Percentiles rank a stretch among this genome's conserved stretches.
phyloP scores from a whole-genome alignment of 2,113 vertebrate species.

The Ceyx cyanopectus region DNA sequence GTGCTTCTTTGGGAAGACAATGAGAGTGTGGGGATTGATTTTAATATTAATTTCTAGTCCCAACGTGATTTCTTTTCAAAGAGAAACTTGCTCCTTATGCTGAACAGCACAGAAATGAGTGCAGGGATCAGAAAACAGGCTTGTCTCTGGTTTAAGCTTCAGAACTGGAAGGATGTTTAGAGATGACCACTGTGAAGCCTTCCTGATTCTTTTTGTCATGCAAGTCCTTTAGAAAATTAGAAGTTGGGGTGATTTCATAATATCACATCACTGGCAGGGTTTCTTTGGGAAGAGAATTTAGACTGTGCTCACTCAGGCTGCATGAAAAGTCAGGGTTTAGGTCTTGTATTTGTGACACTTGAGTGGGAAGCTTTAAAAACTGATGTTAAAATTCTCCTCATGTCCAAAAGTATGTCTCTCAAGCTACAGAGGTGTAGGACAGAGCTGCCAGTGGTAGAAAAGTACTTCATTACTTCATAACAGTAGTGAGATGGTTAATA shows the following conservation, averaged over 20 bases:
- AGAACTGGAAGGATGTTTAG: constrained; percentile 23
- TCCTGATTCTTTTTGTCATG: background rate
- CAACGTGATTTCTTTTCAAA: background rate
- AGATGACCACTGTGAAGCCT: constrained; percentile 32
- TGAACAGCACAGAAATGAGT: background rate
- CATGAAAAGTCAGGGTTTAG: background rate
- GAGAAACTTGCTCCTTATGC: background rate
- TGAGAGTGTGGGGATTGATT: background rate
- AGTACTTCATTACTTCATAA: background rate
- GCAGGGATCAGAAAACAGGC: background rate
- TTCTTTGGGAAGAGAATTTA: constrained; percentile 18
- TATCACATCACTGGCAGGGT: background rate
- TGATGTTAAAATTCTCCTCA: background rate
- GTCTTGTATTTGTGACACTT: background rate
- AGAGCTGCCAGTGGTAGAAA: background rate
- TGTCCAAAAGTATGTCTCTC: background rate
- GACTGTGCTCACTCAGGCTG: background rate
- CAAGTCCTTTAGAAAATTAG: constrained; percentile 22
- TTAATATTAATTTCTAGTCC: constrained; percentile 27
- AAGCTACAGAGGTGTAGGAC: background rate
- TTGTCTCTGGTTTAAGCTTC: background rate
- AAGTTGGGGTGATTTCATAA: constrained; percentile 13
- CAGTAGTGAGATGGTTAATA: fast-evolving
- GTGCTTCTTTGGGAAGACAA: background rate
- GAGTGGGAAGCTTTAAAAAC: background rate